A percentile compares a stretch with the other conserved stretches of the same genome.
Conservation (phyloP, 1,140 invertebrate genomes). For the Leptinotarsa defecta region DNA sequence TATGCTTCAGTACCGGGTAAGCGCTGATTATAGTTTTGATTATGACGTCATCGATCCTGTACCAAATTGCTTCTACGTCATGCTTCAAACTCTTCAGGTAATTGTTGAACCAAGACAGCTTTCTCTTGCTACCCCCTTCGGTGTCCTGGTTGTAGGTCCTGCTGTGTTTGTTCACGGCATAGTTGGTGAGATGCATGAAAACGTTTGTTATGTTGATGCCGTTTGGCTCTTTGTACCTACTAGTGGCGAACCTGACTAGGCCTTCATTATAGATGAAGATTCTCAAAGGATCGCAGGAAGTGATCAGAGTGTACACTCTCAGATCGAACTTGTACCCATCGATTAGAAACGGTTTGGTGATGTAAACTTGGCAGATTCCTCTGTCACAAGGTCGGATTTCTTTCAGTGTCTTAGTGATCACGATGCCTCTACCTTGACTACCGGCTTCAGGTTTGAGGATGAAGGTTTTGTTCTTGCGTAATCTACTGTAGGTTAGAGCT, state of each 20-base stretch:
- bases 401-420: constrained; percentile 75
- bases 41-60: constrained; percentile 85
- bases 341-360: constrained; percentile 80
- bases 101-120: constrained; percentile 80
- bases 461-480: constrained; percentile 76
- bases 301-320: constrained; percentile 90
- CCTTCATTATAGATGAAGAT: constrained; percentile 97
- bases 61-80: constrained; percentile 76
- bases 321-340: constrained; percentile 98
- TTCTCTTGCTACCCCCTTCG: constrained; percentile 83
- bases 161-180: constrained; percentile 92
- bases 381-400: constrained; percentile 78
- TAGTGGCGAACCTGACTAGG: constrained; percentile 87
- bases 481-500: constrained; percentile 65
- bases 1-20: constrained; percentile 83
- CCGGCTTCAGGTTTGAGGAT: constrained; percentile 89
- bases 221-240: constrained; percentile 79
- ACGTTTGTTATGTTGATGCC: constrained; percentile 79
- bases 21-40: constrained; percentile 88
- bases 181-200: constrained; percentile 98
- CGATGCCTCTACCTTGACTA: constrained; percentile 86
- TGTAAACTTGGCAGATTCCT: constrained; percentile 83
- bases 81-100: constrained; percentile 72
- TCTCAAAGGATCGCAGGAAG: constrained; percentile 89
- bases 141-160: constrained; percentile 75